phyloP scores from a whole-genome alignment of 2,113 vertebrate genomes.

The Maccullochella peelii region DNA sequence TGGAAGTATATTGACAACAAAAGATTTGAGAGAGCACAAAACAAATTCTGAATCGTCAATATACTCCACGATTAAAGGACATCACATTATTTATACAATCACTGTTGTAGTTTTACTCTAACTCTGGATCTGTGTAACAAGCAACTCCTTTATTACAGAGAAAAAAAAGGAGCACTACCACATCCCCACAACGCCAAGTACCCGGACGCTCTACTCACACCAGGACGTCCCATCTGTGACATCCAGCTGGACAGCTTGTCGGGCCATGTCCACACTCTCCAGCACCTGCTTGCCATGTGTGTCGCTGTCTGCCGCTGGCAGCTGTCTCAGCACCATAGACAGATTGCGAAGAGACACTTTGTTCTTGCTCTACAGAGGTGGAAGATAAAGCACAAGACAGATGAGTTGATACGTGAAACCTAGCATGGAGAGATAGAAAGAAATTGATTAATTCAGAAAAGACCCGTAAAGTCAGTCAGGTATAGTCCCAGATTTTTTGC shows the following conservation, averaged over 20 bases:
- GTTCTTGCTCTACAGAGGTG: conserved; percentile 86
- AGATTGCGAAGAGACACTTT: conserved; percentile 92
- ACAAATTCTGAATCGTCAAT: neutral
- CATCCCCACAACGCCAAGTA: no score
- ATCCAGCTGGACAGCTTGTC: conserved; percentile 90
- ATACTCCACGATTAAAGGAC: neutral
- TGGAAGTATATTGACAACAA: neutral
- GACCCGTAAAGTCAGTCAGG: neutral
- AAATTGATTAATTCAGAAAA: neutral
- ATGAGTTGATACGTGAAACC: neutral
- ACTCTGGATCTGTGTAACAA: neutral
- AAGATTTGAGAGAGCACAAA: neutral
- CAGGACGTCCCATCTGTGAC: conserved; percentile 91
- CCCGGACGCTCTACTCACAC: conserved; percentile 86
- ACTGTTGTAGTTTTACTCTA: neutral
- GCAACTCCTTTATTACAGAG: neutral
- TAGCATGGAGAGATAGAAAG: rapidly evolving
- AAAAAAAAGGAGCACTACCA: no score
- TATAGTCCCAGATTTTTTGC: neutral
- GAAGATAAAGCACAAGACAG: neutral
- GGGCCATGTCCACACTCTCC: conserved; percentile 90
- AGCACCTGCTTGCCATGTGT: conserved; percentile 85
- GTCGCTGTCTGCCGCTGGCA: conserved; percentile 73
- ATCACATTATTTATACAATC: no score
- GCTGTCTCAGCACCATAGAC: conserved; percentile 92